phyloP scores from a whole-genome alignment of 2,888 invertebrate species.

The Pseudococcus viburni region DNA sequence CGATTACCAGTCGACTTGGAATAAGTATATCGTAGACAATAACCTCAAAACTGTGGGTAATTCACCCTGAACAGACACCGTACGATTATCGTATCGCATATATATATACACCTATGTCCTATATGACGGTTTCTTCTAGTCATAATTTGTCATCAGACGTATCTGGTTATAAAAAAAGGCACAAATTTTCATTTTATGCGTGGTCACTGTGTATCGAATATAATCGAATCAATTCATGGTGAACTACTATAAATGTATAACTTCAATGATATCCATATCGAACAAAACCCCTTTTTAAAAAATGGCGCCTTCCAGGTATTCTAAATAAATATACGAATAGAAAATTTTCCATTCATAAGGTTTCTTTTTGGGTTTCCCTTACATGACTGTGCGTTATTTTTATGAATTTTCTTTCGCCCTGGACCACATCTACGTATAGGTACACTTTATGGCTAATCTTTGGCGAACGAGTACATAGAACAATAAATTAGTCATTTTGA shows the following conservation, averaged over 20 bases:
- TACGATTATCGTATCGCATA: not conserved
- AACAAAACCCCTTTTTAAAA: not conserved
- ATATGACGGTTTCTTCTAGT: constrained; percentile 3
- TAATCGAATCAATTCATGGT: constrained; percentile 18
- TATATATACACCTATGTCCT: not conserved
- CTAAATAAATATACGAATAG: not conserved
- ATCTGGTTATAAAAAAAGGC: not conserved
- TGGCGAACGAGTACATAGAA: not conserved
- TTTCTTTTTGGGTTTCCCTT: not conserved
- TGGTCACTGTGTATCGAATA: not conserved
- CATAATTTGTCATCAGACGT: not conserved
- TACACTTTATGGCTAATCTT: not conserved
- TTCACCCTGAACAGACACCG: not conserved
- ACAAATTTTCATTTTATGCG: constrained; percentile 18
- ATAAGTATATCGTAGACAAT: constrained; percentile 4
- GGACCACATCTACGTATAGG: not conserved
- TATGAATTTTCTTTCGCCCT: not conserved
- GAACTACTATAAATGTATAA: not conserved
- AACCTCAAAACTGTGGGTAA: constrained; percentile 6
- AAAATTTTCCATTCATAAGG: not conserved
- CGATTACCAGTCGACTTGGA: not conserved
- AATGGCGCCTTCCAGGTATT: constrained; percentile 6
- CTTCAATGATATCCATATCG: constrained; percentile 7
- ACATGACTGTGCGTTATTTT: constrained; percentile 8
- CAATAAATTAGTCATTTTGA: not conserved